Evolutionary conservation across 2,797 vertebrate species (phyloP).

Genomic region (Mormyrus hasselquistii): DNA sequence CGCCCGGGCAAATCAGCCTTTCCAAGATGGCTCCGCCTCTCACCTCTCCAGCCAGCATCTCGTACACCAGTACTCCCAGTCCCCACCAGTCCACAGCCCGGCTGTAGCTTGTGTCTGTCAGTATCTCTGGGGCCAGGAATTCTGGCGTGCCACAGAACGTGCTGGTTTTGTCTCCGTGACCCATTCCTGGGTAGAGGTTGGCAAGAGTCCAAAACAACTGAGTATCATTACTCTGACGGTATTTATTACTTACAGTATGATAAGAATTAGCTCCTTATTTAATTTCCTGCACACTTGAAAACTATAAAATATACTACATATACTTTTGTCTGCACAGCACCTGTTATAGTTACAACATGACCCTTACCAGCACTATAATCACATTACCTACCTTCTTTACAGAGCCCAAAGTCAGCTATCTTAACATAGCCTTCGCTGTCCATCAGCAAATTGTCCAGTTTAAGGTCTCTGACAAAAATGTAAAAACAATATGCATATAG

Average conservation of each 20-base stretch:
- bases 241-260: background rate
- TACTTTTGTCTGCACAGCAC: background rate
- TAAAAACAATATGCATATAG: background rate
- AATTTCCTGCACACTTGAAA: background rate
- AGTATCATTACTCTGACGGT: background rate
- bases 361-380: background rate
- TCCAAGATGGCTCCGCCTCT: slow-evolving; percentile 37
- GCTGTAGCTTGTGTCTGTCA: slow-evolving; percentile 83
- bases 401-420: slow-evolving; percentile 87
- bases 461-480: slow-evolving; percentile 71
- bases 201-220: background rate
- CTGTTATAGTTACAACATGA: background rate
- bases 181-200: slow-evolving; percentile 68
- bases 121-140: slow-evolving; percentile 84
- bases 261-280: background rate
- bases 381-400: slow-evolving; percentile 75
- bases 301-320: background rate
- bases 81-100: slow-evolving; percentile 90
- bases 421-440: slow-evolving; percentile 84
- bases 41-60: slow-evolving; percentile 90
- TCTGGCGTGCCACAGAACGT: slow-evolving; percentile 88
- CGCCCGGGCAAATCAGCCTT: background rate
- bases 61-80: slow-evolving; percentile 81
- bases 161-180: slow-evolving; percentile 78
- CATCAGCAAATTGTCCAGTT: slow-evolving; percentile 83